A percentile compares a stretch with the other conserved stretches of the same genome.
Conservation (phyloP, 1,140 invertebrate genomes). For the Hetaerina americana region DNA sequence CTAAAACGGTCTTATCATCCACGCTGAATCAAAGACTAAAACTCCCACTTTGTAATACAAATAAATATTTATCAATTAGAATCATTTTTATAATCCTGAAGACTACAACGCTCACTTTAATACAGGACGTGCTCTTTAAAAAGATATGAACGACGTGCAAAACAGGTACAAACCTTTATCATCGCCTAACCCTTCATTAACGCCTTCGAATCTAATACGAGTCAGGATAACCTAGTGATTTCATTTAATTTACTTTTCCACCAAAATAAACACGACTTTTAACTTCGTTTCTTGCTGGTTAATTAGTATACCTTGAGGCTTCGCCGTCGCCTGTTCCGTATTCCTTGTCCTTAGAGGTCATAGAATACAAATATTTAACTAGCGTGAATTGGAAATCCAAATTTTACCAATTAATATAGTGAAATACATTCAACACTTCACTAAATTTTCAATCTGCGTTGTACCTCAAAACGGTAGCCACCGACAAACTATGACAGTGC, state of each 20-base stretch:
- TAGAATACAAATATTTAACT: not conserved
- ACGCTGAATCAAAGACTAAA: not conserved
- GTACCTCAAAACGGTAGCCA: not conserved
- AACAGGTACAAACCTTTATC: not conserved
- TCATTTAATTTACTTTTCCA: not conserved
- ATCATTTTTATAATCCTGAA: not conserved
- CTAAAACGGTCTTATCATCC: too few relatives aligned
- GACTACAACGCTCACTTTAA: not conserved
- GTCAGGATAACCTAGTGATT: not conserved
- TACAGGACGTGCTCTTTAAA: not conserved
- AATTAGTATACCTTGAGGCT: not conserved
- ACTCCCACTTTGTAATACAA: not conserved
- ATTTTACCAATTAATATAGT: not conserved
- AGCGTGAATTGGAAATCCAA: not conserved
- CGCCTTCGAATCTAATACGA: not conserved
- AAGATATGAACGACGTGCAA: not conserved
- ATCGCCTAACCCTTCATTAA: not conserved
- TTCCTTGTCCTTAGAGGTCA: not conserved
- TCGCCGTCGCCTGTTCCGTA: not conserved
- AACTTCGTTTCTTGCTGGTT: not conserved
- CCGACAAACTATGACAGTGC: not conserved
- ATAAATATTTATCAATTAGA: not conserved
- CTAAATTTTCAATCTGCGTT: not conserved
- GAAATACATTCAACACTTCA: not conserved
- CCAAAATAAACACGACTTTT: not conserved